Evolutionary conservation across 2,888 invertebrate species (phyloP).

Genomic region (Drosophila formosana): DNA sequence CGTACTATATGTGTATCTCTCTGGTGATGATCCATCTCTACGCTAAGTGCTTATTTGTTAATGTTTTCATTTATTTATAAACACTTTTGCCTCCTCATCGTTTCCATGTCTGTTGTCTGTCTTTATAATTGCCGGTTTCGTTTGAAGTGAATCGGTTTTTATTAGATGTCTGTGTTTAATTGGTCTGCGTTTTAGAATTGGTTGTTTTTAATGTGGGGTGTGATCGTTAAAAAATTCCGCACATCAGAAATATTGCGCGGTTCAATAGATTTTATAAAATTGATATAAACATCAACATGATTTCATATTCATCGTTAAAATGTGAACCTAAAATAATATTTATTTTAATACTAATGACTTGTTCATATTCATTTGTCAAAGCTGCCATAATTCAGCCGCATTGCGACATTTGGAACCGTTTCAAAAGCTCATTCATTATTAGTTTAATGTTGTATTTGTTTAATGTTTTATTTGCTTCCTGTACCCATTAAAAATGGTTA

Average conservation of each 20-base stretch:
- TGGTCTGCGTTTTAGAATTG: slow-evolving; percentile 1
- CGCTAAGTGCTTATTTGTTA: slow-evolving; percentile 4
- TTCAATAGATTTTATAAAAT: background rate
- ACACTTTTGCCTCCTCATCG: slow-evolving; percentile 7
- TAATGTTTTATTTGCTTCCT: slow-evolving; percentile 12
- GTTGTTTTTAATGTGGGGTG: background rate
- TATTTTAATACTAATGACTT: slow-evolving; percentile 24
- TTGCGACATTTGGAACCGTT: slow-evolving; percentile 17
- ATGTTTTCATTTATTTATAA: slow-evolving; percentile 9
- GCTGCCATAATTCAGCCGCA: slow-evolving; percentile 28
- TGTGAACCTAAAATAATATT: background rate
- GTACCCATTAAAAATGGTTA: slow-evolving; percentile 23
- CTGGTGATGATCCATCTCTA: slow-evolving; percentile 7
- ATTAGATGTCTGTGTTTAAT: background rate
- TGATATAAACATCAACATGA: background rate
- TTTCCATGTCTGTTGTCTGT: slow-evolving; percentile 7
- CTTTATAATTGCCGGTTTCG: background rate
- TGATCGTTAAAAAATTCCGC: background rate
- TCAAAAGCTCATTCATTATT: slow-evolving; percentile 16
- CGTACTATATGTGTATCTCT: slow-evolving; percentile 4
- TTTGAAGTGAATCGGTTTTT: slow-evolving; percentile 10
- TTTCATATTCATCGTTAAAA: background rate
- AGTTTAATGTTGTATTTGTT: slow-evolving; percentile 16
- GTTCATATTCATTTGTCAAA: slow-evolving; percentile 17
- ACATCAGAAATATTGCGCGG: background rate